Base-by-base conservation (phyloP, 2,113 vertebrate species). In the Excalfactoria chinensis region DNA sequence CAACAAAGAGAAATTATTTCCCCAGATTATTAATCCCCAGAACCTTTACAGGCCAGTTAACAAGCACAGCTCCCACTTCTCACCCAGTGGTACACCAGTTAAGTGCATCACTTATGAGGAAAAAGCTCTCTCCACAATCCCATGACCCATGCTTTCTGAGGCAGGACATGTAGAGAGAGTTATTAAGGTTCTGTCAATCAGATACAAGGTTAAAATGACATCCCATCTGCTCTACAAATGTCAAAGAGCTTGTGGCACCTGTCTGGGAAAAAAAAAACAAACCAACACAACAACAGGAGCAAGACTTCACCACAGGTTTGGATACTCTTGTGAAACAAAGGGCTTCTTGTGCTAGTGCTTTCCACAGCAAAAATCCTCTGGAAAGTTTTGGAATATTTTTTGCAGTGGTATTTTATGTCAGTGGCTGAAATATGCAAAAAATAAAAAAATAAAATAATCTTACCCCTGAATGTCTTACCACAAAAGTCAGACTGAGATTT, bases 211-310 rank as follows among this genome's bases (percentile, higher is more conserved):
- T 90, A 90, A 97, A 95, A 93, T 69, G 95, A 89, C 93, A 97
- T 90, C 89, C 96, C 96, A 97, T 96, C 97, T 98, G 97, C 88
- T 97, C 89, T 90, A 72, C 94, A 98, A 97, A 97, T 97, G 97
- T 97, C 95, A 94, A 32, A 81, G 92, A 87, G 82, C 82, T 89
- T 20, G 14, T 60, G 49, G 91, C 97, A 98, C 97, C 97, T 98
- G 97, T 96, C 92, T 85, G 69, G 68, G 76, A 41, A 32, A 10
- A 14, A 12, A 26, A 15, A 75, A 89, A 77, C 9, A 41, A 46
- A 23, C 37, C 7, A 37, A 37, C 37, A 37, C 2, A 40, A 51
- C 40, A 86, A 34, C 25, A 62, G 15, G 76, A 83, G 72, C 74
- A 89, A 73, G 79, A 59, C 66, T 90, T 96, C 35, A 12, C 63